Evolutionary conservation across 1,140 invertebrate species (phyloP), one percentile per base, ranked within the genome.

Genomic region (Rhopalosiphum maidis): DNA sequence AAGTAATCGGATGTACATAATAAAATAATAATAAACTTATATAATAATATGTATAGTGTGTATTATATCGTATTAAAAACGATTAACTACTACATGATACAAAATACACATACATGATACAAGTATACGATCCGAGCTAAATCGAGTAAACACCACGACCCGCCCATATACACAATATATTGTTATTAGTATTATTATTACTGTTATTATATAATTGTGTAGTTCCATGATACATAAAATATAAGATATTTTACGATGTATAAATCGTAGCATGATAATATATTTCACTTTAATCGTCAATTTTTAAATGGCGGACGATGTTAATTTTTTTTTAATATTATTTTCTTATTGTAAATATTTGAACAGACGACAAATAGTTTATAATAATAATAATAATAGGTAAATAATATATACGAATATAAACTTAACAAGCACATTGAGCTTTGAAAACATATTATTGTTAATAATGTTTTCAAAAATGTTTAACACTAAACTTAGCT

Each of bases 381-480:
- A 25, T 41, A 41, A 68, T 41, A 37, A 83, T 83, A 37, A 83
- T 83, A 83, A 83, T 83, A 37, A 6, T 37, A 83, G 35, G 37
- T 83, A 37, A 83, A 37, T 41, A 60, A 41, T 41, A 85, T 37
- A 85, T 37, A 23, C 37, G 37, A 41, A 37, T 85, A 41, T 41
- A 85, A 85, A 85, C 35, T 85, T 85, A 85, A 85, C 37, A 85
- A 85, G 60, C 37, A 85, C 22, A 23, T 85, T 85, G 82, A 85
- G 82, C 82, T 85, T 85, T 37, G 18, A 8, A 9, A 85, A 85
- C 82, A 85, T 85, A 85, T 85, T 85, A 68, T 85, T 85, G 22
- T 37, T 41, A 41, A 85, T 23, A 85, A 85, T 85, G 37, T 4
- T 37, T 85, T 85, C 37, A 68, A 68, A 68, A n/a, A 30, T 68